A percentile compares a stretch with the other conserved stretches of the same genome.
Evolutionary conservation across 2,113 vertebrate genomes (phyloP).

Genomic region (Tamias sibiricus): DNA sequence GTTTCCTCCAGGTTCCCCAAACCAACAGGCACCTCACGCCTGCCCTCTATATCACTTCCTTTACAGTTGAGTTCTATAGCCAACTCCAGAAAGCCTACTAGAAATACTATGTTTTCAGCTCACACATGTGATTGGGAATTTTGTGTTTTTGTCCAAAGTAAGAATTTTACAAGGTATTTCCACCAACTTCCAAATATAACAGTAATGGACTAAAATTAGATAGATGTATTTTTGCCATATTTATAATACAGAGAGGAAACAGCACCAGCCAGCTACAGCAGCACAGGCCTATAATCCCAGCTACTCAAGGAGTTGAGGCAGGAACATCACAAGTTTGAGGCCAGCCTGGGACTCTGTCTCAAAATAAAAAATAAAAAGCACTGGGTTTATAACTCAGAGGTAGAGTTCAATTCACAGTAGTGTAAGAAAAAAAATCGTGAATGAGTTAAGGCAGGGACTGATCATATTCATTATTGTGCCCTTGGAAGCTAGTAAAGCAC

Average conservation of each 20-base stretch:
- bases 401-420: neutral
- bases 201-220: neutral
- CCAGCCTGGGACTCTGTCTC: neutral
- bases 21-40: neutral
- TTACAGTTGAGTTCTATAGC: neutral
- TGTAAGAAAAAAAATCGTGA: neutral
- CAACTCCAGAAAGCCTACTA: too few species aligned
- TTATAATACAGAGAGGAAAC: neutral
- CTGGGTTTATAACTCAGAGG: neutral
- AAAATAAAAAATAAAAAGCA: neutral
- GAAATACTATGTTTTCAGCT: neutral
- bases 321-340: too few species aligned
- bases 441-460: neutral
- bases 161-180: neutral
- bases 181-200: neutral
- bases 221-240: neutral
- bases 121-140: neutral
- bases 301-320: too few species aligned
- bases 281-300: too few species aligned
- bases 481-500: neutral
- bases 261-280: too few species aligned
- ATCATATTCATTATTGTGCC: neutral
- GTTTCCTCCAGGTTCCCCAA: neutral
- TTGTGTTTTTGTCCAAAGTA: neutral
- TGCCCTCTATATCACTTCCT: neutral